Evolutionary conservation across 2,888 invertebrate genomes (phyloP).

Genomic region (Chirona hameri): DNA sequence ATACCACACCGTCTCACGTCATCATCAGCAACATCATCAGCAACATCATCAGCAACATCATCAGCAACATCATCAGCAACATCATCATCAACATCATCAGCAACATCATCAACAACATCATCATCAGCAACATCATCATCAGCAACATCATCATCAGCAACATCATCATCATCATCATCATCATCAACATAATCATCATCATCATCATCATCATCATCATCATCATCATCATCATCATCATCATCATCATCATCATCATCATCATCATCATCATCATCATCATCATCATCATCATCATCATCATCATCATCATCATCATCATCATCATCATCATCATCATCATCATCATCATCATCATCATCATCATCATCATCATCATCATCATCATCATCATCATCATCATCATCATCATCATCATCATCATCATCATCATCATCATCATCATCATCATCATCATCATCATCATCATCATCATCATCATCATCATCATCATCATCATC

Average conservation of each 20-base stretch:
- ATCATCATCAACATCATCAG: too few species aligned
- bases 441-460: slow-evolving; percentile 22
- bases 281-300: slow-evolving; percentile 22
- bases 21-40: too few species aligned
- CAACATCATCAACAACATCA: too few species aligned
- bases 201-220: too few species aligned
- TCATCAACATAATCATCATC: too few species aligned
- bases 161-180: too few species aligned
- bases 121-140: too few species aligned
- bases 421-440: slow-evolving; percentile 22
- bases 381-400: slow-evolving; percentile 22
- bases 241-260: slow-evolving; percentile 22
- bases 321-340: slow-evolving; percentile 12
- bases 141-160: too few species aligned
- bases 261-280: slow-evolving; percentile 22
- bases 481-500: too few species aligned
- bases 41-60: too few species aligned
- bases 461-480: slow-evolving; percentile 22
- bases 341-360: slow-evolving; percentile 22
- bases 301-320: slow-evolving; percentile 12
- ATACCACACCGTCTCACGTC: too few species aligned
- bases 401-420: slow-evolving; percentile 22
- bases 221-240: slow-evolving; percentile 22
- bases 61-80: too few species aligned
- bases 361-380: slow-evolving; percentile 22